Conservation (phyloP, 2,113 vertebrate species). For the Scytalopus superciliaris region DNA sequence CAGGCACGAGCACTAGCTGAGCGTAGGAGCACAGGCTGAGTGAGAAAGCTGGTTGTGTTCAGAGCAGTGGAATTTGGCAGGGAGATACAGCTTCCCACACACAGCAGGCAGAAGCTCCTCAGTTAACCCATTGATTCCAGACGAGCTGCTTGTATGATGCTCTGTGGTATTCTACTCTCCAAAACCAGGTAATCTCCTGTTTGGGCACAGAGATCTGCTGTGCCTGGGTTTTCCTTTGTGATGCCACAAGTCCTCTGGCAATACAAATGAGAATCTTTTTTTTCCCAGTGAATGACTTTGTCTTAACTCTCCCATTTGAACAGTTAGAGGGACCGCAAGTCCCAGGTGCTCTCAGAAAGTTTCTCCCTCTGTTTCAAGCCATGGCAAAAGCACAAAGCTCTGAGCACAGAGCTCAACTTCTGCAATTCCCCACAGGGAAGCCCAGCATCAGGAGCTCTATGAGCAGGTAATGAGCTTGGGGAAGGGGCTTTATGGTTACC, state of each 20-base stretch:
- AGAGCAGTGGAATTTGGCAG: conserved; percentile 56
- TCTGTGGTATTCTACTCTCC: neutral
- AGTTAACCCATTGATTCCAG: conserved; percentile 36
- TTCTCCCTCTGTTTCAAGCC: neutral
- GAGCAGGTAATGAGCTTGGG: neutral
- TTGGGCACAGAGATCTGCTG: neutral
- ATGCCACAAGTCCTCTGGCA: neutral
- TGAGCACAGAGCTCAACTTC: neutral
- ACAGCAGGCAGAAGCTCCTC: neutral
- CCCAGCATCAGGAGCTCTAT: neutral
- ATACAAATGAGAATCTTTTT: neutral
- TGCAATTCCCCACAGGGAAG: neutral
- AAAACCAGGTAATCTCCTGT: neutral
- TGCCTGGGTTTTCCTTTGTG: neutral
- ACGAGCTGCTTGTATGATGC: neutral
- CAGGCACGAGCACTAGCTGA: conserved; percentile 44
- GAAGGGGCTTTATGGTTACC: neutral
- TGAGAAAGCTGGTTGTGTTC: conserved; percentile 61
- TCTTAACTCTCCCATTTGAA: neutral
- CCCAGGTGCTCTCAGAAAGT: neutral
- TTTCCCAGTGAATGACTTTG: neutral
- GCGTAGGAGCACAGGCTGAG: conserved; percentile 45
- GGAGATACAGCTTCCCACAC: conserved; percentile 45
- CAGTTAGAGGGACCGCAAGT: neutral
- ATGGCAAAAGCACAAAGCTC: neutral